Evolutionary conservation across 92 coral and sea anemone genomes (phyloP).

Genomic region (Hydrozoanthus gracilis): DNA sequence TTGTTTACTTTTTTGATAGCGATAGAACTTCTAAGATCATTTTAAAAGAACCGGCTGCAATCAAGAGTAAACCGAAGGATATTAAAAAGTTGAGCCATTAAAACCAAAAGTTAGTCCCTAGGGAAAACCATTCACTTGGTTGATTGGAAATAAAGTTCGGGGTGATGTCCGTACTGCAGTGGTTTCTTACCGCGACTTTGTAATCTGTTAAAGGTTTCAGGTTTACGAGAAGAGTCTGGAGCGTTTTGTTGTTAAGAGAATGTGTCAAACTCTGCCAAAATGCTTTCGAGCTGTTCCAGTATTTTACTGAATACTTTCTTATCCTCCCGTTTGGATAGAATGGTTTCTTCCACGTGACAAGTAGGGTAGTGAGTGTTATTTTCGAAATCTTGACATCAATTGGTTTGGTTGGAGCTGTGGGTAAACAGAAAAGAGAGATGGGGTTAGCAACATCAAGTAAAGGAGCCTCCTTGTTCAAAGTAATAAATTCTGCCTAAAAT

Average conservation of each 20-base stretch:
- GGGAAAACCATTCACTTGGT: too few species aligned
- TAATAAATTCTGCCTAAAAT: not conserved
- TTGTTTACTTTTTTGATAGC: too few species aligned
- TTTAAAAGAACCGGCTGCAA: too few species aligned
- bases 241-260: conserved; percentile 20
- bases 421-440: not conserved
- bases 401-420: conserved; percentile 35
- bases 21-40: too few species aligned
- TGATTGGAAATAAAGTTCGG: too few species aligned
- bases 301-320: conserved; percentile 7
- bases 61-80: too few species aligned
- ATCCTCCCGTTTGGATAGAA: conserved; percentile 26
- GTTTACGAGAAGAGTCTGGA: conserved; percentile 1
- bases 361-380: not conserved
- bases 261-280: not conserved
- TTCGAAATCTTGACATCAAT: conserved; percentile 11
- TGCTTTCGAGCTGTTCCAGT: conserved; percentile 7
- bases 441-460: not conserved
- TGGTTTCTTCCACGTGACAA: conserved; percentile 24
- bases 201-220: not conserved
- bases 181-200: conserved; percentile 6
- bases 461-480: not conserved
- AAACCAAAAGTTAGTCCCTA: too few species aligned
- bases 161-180: not conserved
- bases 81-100: too few species aligned